Conservation (phyloP, 2,888 invertebrate species). For the Odontocolon sp. region DNA sequence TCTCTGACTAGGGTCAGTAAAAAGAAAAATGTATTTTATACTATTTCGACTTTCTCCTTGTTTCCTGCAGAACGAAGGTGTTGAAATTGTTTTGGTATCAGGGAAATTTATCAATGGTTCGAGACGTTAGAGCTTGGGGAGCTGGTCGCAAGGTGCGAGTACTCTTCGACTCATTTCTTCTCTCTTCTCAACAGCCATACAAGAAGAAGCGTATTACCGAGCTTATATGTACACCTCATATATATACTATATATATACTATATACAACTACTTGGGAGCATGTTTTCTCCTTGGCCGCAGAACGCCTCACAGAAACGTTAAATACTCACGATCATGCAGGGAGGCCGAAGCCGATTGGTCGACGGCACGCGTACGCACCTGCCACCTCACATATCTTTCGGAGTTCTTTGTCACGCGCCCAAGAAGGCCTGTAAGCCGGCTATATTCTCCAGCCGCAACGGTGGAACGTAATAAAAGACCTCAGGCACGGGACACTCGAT, state of each 20-base stretch:
- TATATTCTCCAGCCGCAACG: neutral
- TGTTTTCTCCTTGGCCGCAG: conserved; percentile 58
- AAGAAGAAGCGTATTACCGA: neutral
- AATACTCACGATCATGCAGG: no score
- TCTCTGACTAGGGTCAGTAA: no score
- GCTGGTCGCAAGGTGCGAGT: conserved; percentile 4
- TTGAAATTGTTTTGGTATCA: neutral
- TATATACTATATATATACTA: conserved; percentile 7
- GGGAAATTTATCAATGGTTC: conserved; percentile 4
- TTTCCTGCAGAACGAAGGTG: no score
- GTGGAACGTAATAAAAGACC: conserved; percentile 3
- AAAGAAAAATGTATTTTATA: no score
- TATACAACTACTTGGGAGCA: conserved; percentile 57
- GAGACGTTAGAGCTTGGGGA: neutral
- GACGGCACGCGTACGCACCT: conserved; percentile 79
- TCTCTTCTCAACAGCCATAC: neutral
- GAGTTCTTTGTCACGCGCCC: conserved; percentile 65
- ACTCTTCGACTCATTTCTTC: neutral
- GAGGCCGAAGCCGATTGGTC: conserved; percentile 75
- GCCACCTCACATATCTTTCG: conserved; percentile 69
- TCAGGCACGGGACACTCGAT: neutral
- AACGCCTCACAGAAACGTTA: no score
- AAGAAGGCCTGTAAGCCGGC: conserved; percentile 22
- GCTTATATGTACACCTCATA: neutral
- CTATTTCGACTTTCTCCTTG: no score